phyloP scores from a whole-genome alignment of 2,113 vertebrate genomes.

The Myotis davidii region DNA sequence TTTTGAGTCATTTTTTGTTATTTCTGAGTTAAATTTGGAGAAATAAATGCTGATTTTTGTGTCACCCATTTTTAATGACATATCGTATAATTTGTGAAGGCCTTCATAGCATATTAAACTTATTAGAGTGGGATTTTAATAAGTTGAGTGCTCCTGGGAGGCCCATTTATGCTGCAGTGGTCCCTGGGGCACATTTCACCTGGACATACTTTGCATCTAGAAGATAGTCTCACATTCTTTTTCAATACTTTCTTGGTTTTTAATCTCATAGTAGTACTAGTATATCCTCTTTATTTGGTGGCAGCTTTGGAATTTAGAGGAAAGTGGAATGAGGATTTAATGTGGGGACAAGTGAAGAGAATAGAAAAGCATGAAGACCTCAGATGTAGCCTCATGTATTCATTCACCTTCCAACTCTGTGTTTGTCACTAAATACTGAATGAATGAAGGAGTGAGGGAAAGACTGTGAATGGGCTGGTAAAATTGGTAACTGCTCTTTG shows the following conservation, averaged over 20 bases:
- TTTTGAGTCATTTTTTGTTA: background rate
- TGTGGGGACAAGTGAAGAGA: background rate
- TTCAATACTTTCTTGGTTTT: background rate
- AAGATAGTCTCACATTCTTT: background rate
- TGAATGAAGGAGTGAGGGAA: background rate
- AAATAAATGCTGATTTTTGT: background rate
- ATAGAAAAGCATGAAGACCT: background rate
- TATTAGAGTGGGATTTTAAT: background rate
- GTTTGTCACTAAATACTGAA: background rate
- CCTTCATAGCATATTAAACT: background rate
- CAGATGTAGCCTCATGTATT: background rate
- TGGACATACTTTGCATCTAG: background rate
- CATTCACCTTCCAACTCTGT: background rate
- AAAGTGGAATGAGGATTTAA: background rate
- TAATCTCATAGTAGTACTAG: background rate
- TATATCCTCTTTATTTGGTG: background rate
- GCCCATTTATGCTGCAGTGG: background rate
- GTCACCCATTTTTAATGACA: background rate
- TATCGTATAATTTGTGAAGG: background rate
- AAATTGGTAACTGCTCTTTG: background rate
- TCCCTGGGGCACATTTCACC: background rate
- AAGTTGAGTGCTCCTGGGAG: background rate
- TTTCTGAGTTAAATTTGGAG: slow-evolving; percentile 14
- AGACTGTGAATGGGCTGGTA: background rate
- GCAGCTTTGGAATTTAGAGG: background rate